A percentile compares a stretch with the other conserved stretches of the same genome.
These are phyloP conservation scores for Protonemura montana DNA, from an alignment of 2,888 invertebrate genomes.

Conservation along the genomic window DNA sequence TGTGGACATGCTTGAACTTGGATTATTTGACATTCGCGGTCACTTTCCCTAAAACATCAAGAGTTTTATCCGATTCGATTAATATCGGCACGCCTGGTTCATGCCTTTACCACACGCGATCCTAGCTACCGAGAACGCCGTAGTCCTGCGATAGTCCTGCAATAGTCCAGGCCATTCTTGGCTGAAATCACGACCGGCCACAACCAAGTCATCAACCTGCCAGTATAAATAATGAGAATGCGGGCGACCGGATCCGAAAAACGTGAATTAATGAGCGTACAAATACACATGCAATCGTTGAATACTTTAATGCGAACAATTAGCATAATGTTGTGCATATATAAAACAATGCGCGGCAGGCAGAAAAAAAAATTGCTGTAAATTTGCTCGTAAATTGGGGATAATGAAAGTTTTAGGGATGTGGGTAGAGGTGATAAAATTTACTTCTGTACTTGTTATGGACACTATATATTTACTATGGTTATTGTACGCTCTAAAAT, in stretches of 20 bases:
- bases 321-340: slow-evolving; percentile 4
- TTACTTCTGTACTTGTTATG: background rate
- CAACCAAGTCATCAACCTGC: background rate
- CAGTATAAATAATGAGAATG: background rate
- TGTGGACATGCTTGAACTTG: background rate
- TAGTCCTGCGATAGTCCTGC: background rate
- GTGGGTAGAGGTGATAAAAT: background rate
- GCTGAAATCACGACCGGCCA: background rate
- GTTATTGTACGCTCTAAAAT: background rate
- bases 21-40: background rate
- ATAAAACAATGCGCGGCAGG: background rate
- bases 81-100: background rate
- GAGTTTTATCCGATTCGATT: background rate
- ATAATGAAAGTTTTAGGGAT: slow-evolving; percentile 7
- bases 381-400: background rate
- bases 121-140: background rate
- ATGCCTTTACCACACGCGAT: background rate
- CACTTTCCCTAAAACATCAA: background rate
- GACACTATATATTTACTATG: background rate
- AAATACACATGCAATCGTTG: background rate
- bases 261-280: background rate
- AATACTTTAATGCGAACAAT: background rate
- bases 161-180: background rate
- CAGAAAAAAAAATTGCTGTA: background rate
- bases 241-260: background rate